These are phyloP conservation scores for Galeruca laticollis DNA, from an alignment of 2,888 invertebrate genomes.

Conservation along the genomic window DNA sequence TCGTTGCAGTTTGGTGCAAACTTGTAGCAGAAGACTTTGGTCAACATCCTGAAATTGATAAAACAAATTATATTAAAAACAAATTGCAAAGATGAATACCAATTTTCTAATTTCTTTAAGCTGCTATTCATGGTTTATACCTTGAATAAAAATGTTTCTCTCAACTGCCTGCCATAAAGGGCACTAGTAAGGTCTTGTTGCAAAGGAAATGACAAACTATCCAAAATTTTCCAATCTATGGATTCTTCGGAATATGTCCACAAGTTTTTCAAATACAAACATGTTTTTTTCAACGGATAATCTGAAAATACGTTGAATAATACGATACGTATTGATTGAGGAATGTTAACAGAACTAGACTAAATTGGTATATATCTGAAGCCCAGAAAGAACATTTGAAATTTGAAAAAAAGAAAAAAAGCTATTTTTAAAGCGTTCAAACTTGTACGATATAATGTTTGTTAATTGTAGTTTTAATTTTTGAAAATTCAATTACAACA, in stretches of 20 bases:
- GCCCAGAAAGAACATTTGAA: too few species aligned
- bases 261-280: conserved; percentile 69
- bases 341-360: too few species aligned
- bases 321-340: background rate
- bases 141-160: conserved; percentile 68
- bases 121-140: conserved; percentile 1
- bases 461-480: too few species aligned
- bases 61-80: too few species aligned
- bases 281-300: conserved; percentile 67
- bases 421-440: too few species aligned
- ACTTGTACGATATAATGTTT: too few species aligned
- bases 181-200: conserved; percentile 66
- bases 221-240: conserved; percentile 55
- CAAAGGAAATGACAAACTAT: conserved; percentile 34
- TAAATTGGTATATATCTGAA: too few species aligned
- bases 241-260: conserved; percentile 70
- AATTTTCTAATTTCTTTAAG: too few species aligned
- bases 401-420: too few species aligned
- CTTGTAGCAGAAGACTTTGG: conserved; percentile 68
- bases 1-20: conserved; percentile 68
- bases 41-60: conserved; percentile 63
- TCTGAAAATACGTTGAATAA: conserved; percentile 30
- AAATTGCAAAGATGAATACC: background rate
- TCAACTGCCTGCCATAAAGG: conserved; percentile 68
- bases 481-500: too few species aligned